Conservation (phyloP, 23 tunicate species). For the Trididemnum nubilum region DNA sequence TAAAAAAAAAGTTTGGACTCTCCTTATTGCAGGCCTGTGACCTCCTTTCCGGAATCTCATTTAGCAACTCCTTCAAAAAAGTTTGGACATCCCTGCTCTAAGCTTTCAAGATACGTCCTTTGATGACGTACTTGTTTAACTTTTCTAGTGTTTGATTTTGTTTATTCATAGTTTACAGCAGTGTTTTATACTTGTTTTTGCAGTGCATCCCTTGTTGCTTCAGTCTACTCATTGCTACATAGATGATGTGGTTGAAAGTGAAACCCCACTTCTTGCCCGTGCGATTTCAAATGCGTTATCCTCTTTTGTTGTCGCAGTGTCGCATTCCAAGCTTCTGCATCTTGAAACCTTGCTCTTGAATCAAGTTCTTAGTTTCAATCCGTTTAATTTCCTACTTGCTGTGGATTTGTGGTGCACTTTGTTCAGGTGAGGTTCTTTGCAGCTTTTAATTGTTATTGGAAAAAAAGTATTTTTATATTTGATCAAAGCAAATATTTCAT, state of each 20-base stretch:
- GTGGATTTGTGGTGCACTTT: not conserved
- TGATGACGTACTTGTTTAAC: no score
- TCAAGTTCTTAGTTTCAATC: not conserved
- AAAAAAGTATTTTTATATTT: not conserved
- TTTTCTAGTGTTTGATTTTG: no score
- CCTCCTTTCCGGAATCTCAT: no score
- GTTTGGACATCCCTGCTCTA: no score
- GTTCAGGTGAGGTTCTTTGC: not conserved
- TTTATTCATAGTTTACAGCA: no score
- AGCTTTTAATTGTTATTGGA: not conserved
- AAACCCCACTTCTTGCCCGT: not conserved
- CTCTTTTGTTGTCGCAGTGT: not conserved
- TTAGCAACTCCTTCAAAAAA: no score
- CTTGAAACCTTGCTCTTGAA: not conserved
- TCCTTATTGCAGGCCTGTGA: no score
- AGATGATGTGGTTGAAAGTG: not conserved
- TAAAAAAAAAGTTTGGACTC: no score
- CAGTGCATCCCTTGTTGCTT: not conserved
- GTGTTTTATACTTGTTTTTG: no score
- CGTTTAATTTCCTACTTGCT: conserved; percentile 15
- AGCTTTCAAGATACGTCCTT: no score
- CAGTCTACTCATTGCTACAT: conserved; percentile 2
- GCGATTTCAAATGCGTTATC: not conserved
- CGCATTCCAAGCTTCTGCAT: not conserved
- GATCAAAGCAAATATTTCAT: not conserved